Conservation (phyloP, 2,888 invertebrate genomes). For the Uloborus plumipes region DNA sequence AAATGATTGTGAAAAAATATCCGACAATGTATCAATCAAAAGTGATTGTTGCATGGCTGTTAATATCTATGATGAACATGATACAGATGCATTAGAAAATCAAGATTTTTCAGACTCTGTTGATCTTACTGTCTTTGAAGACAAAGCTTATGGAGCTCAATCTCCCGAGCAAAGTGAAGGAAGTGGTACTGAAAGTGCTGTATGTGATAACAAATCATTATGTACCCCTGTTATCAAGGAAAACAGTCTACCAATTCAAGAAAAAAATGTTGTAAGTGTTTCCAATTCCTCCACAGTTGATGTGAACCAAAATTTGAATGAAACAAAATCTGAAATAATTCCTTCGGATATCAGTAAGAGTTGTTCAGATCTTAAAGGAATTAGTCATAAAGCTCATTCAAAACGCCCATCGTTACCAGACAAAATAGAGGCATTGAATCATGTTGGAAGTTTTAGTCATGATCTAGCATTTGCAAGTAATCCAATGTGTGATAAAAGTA, state of each 20-base stretch:
- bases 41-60: not conserved
- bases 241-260: too few relatives aligned
- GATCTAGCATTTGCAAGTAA: too few relatives aligned
- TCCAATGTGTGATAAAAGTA: not conserved
- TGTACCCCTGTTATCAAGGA: not conserved
- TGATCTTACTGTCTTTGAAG: not conserved
- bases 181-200: slow-evolving; percentile 38
- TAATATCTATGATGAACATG: slow-evolving; percentile 6
- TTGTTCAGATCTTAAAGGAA: not conserved
- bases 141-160: not conserved
- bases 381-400: not conserved
- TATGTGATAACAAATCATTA: slow-evolving; percentile 12
- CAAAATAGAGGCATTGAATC: not conserved
- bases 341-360: slow-evolving; percentile 7
- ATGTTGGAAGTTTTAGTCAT: too few relatives aligned
- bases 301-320: not conserved
- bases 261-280: too few relatives aligned
- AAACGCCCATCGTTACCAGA: slow-evolving; percentile 31
- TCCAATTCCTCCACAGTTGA: not conserved
- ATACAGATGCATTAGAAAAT: too few relatives aligned
- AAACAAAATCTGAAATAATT: not conserved
- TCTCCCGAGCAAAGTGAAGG: slow-evolving; percentile 42
- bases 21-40: not conserved
- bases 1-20: not conserved
- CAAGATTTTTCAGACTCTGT: not conserved